Evolutionary conservation across 1,140 invertebrate genomes (phyloP), one percentile per base, ranked within the genome.

Genomic region (Eupristina koningsbergeri): DNA sequence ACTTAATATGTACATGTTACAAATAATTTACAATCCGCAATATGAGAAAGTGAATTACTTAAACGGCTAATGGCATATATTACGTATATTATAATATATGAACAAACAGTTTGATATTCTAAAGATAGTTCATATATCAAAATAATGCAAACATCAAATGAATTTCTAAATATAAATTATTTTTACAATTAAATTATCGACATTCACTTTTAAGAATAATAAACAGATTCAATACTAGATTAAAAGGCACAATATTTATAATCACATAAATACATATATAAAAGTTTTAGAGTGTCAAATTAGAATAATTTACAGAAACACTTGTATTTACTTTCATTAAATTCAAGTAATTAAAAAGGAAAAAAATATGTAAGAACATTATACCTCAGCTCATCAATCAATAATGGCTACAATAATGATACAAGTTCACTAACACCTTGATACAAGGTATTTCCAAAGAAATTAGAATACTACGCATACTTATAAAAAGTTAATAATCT

Each of bases 341-440:
- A 36, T 26, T 36, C 50, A 75, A 3, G 36, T 53, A 15, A 0
- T 50, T n/a, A n/a, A n/a, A 34, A 45, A 61, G 36, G 41, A 50
- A 73, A 64, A 71, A 50, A 58, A 26, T 58, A 36, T 15, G 39
- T 45, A 78, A 87, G 85, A 86, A 87, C 84, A 89, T 89, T 87
- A 86, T 86, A 87, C 86, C 86, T 86, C 85, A 83, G 84, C 83
- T 87, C 85, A 73, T 84, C 74, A 76, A 85, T 86, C 83, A 86
- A 45, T 75, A 88, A 85, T 86, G 85, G 84, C 88, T 90, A 87
- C n/a, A n/a, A n/a, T n/a, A n/a, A n/a, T n/a, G n/a, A n/a, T 90
- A 89, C 89, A 90, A 78, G 73, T 86, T 86, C 86, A 82, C 58
- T 67, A 84, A 79, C 89, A 91, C 78, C 90, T 89, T 91, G 90